A percentile compares a stretch with the other conserved stretches of the same genome.
phyloP scores from a whole-genome alignment of 1,140 invertebrate species.

The Tribolium madens region DNA sequence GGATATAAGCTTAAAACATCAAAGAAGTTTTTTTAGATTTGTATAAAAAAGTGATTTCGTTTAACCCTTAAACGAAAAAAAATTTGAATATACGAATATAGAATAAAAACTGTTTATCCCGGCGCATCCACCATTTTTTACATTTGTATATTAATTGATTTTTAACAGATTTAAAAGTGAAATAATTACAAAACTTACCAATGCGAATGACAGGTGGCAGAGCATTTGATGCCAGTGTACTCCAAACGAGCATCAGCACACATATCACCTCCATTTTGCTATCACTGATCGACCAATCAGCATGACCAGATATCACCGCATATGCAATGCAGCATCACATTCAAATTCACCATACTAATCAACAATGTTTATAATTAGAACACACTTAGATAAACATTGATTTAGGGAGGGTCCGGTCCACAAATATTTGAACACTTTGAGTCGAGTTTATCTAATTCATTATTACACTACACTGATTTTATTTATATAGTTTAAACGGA shows the following conservation, averaged over 20 bases:
- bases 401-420: constrained; percentile 44
- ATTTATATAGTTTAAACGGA: constrained; percentile 29
- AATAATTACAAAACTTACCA: constrained; percentile 69
- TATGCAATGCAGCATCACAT: constrained; percentile 38
- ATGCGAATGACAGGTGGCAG: constrained; percentile 76
- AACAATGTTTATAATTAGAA: constrained; percentile 47
- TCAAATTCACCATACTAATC: constrained; percentile 26
- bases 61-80: not conserved
- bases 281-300: constrained; percentile 42
- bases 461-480: constrained; percentile 48
- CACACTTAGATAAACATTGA: constrained; percentile 49
- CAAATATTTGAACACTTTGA: constrained; percentile 48
- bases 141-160: not conserved
- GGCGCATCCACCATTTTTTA: not conserved
- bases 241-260: constrained; percentile 61
- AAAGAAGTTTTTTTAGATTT: not conserved
- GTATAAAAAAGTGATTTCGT: not conserved
- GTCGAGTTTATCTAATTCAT: constrained; percentile 45
- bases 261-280: constrained; percentile 44
- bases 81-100: not conserved
- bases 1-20: not conserved
- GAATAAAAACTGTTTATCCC: too few species aligned
- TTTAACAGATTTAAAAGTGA: too few species aligned
- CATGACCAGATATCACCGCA: constrained; percentile 40
- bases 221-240: constrained; percentile 63